These are phyloP conservation scores for Tortrix viridana DNA, from an alignment of 2,888 invertebrate genomes.

Conservation along the genomic window DNA sequence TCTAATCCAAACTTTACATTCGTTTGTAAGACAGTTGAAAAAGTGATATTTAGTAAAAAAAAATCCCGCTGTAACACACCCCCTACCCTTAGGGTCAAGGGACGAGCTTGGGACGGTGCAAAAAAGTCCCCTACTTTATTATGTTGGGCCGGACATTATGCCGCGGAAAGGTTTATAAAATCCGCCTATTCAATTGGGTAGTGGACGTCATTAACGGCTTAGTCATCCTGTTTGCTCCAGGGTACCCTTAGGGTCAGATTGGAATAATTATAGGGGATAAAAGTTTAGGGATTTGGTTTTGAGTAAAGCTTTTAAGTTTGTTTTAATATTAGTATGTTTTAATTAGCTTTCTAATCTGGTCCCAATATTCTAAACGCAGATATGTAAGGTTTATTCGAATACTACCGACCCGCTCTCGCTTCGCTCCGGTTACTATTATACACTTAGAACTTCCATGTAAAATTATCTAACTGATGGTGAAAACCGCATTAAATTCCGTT, in stretches of 20 bases:
- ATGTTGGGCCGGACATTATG: conserved; percentile 30
- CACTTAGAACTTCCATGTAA: too few species aligned
- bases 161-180: conserved; percentile 32
- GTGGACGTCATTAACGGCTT: conserved; percentile 34
- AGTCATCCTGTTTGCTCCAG: conserved; percentile 6
- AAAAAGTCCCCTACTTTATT: conserved; percentile 34
- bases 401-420: too few species aligned
- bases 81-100: conserved; percentile 27
- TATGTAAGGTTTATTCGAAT: too few species aligned
- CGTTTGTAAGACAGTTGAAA: too few species aligned
- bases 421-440: too few species aligned
- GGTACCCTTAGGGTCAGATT: neutral
- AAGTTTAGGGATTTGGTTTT: conserved; percentile 12
- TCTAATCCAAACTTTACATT: too few species aligned
- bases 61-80: neutral
- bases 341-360: too few species aligned
- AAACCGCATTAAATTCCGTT: too few species aligned
- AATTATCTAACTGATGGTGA: too few species aligned
- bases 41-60: too few species aligned
- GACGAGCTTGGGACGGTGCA: conserved; percentile 33
- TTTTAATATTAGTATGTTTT: too few species aligned
- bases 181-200: conserved; percentile 31
- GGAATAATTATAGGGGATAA: conserved; percentile 14
- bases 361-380: too few species aligned
- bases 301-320: neutral